A percentile compares a stretch with the other conserved stretches of the same genome.
phyloP scores from a whole-genome alignment of 2,888 invertebrate genomes.

The Phasia obesa region DNA sequence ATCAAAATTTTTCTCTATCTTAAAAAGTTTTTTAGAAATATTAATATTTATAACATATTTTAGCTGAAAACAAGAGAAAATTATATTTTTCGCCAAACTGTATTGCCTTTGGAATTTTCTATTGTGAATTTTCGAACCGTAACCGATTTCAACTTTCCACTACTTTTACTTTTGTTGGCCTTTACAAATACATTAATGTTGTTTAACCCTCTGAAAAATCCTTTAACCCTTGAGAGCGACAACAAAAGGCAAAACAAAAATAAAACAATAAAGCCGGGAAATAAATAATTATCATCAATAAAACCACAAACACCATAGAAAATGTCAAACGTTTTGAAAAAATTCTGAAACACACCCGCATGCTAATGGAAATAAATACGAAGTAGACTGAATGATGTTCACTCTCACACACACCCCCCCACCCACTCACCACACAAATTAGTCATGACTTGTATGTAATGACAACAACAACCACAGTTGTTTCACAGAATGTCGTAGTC shows the following conservation, averaged over 20 bases:
- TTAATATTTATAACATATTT: too few species aligned
- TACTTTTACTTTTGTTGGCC: too few species aligned
- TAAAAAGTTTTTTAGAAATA: too few species aligned
- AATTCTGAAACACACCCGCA: slow-evolving; percentile 8
- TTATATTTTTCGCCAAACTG: too few species aligned
- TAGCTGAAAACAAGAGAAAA: too few species aligned
- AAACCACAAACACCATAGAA: slow-evolving; percentile 54
- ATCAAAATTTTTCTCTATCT: too few species aligned
- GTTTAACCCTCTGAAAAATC: neutral
- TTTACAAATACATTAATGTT: neutral
- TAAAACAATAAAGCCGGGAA: neutral
- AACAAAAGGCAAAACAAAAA: neutral
- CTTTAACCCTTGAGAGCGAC: neutral
- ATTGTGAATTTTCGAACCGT: too few species aligned
- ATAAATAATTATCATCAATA: slow-evolving; percentile 62
- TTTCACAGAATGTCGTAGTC: slow-evolving; percentile 17
- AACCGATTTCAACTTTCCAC: too few species aligned
- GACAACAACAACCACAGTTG: neutral
- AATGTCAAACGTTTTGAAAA: slow-evolving; percentile 56
- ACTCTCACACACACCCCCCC: neutral
- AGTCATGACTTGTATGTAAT: slow-evolving; percentile 26
- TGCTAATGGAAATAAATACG: neutral
- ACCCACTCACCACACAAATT: neutral
- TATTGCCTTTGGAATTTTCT: too few species aligned
- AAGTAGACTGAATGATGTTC: neutral